These are phyloP conservation scores for Benitochromis conjunctus DNA, from an alignment of 2,113 vertebrate genomes.

Conservation along the genomic window DNA sequence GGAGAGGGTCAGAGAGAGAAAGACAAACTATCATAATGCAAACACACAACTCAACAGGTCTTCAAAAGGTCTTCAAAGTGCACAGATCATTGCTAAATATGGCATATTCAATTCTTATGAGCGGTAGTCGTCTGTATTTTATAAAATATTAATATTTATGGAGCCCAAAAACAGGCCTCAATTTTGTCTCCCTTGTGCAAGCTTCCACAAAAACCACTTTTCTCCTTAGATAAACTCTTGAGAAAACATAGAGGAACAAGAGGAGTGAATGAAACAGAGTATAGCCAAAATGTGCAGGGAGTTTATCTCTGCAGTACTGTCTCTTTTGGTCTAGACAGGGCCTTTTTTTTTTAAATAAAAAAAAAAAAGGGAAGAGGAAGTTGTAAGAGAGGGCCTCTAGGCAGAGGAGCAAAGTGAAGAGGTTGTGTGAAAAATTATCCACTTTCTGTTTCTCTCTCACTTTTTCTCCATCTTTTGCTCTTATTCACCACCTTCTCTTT, in stretches of 20 bases:
- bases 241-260: conserved; percentile 1
- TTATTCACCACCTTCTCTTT: conserved; percentile 14
- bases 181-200: not conserved
- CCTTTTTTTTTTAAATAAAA: not conserved
- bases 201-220: not conserved
- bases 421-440: conserved; percentile 35
- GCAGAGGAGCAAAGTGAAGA: conserved; percentile 31
- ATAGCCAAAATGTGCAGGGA: not conserved
- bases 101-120: not conserved
- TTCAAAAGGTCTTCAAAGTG: conserved; percentile 3
- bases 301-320: conserved; percentile 3
- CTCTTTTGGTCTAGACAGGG: conserved; percentile 15
- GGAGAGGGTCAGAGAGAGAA: conserved; percentile 3
- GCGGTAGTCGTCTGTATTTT: conserved; percentile 17
- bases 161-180: not conserved
- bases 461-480: not conserved
- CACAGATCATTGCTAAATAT: not conserved
- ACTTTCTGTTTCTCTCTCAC: not conserved
- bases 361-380: conserved; percentile 13
- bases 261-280: conserved; percentile 3
- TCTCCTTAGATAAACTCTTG: not conserved
- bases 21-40: not conserved
- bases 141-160: conserved; percentile 15
- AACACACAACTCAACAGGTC: not conserved
- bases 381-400: conserved; percentile 28